Evolutionary conservation across 2,113 vertebrate genomes (phyloP).

Genomic region (Diadophis punctatus): DNA sequence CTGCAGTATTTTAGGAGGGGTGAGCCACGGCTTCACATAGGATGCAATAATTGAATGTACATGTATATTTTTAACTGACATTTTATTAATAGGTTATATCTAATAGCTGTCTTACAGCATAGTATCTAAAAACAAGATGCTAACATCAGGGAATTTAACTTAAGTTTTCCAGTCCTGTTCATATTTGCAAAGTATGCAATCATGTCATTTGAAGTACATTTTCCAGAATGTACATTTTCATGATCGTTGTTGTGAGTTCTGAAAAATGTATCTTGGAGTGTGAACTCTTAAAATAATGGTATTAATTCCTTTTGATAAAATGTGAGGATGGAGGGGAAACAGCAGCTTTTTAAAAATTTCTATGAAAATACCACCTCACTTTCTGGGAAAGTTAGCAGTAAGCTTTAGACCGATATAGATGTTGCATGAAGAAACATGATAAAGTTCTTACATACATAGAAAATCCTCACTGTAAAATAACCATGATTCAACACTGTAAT

Average conservation of each 20-base stretch:
- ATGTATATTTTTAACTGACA: background rate
- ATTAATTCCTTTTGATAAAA: background rate
- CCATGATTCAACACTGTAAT: background rate
- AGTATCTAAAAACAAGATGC: background rate
- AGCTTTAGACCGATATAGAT: background rate
- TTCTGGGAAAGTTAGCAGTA: conserved; percentile 17
- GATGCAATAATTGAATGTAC: background rate
- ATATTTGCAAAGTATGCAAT: background rate
- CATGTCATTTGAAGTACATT: background rate
- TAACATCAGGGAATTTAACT: background rate
- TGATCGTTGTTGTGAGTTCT: background rate
- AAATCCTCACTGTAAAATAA: background rate
- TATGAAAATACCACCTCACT: conserved; percentile 18
- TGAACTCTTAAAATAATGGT: background rate
- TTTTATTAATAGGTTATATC: background rate
- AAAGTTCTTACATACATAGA: background rate
- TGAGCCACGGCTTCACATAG: background rate
- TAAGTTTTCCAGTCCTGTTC: background rate
- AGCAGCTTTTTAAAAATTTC: conserved; percentile 1
- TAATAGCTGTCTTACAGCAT: background rate
- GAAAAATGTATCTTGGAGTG: background rate
- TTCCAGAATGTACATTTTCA: background rate
- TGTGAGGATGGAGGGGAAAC: background rate
- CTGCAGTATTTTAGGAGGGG: background rate
- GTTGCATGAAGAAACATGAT: background rate